Base-by-base conservation (phyloP, 2,797 vertebrate genomes). In the Peromyscus aztecus region DNA sequence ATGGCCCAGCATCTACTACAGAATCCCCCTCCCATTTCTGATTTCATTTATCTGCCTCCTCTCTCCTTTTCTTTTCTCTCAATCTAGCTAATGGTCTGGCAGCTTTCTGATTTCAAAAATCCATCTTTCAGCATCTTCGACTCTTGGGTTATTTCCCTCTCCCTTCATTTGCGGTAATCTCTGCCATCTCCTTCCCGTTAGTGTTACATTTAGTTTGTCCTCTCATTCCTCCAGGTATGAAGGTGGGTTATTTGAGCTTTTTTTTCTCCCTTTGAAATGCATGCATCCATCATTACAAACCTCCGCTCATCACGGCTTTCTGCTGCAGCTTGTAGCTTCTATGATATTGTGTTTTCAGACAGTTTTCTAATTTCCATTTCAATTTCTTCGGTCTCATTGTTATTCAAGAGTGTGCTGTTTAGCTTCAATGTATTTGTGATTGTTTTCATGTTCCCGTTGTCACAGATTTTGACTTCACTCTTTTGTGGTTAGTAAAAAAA, bases 361-460 rank as follows among this genome's bases (percentile, higher is more conserved):
- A 77, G 65, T 52, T 89, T 82, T 87, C 87, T 69, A 95, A 82
- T 90, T 96, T 90, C 59, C 49, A 78, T 76, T 95, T 96, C 81
- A 63, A 75, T 93, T 95, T 46, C 49, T 55, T 75, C 87, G 40
- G 81, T 75, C 57, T 69, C 46, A 34, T 24, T 46, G 57, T 27
- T 67, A 37, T 63, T 90, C 75, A 75, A 89, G 65, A 55, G 90
- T 61, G 75, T 61, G 23, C 61, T 90, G 76, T 90, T 87, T 95
- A 87, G 46, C 85, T 67, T 94, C 94, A 80, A 29, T n/a, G 69
- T 55, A 69, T 63, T 75, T 77, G 40, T 69, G 73, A 63, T 61
- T 81, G 43, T 57, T 80, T 85, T 76, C 65, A 19, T 67, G 80
- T 86, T 93, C 59, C 49, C 40, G 75, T 86, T 95, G 90, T 90